phyloP scores from a whole-genome alignment of 2,797 vertebrate species.

The Pelochelys cantorii region DNA sequence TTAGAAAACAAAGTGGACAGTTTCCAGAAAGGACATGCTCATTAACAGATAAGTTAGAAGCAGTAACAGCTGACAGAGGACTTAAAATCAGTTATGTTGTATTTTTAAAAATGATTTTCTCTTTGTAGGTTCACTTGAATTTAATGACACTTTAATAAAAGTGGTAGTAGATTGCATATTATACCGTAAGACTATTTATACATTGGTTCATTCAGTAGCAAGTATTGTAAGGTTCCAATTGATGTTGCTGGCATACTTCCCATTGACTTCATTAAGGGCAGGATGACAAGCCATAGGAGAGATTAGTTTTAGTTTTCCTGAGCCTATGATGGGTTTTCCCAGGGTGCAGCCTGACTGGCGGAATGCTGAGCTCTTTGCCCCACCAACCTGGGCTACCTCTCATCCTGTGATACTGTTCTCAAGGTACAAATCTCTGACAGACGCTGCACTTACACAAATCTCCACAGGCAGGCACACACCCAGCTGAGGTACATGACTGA shows the following conservation, averaged over 20 bases:
- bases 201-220: not conserved
- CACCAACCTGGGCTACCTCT: too few species aligned
- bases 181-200: not conserved
- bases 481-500: too few species aligned
- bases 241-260: not conserved
- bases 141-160: not conserved
- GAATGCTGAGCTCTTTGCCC: too few species aligned
- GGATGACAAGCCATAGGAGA: not conserved
- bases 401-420: too few species aligned
- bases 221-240: not conserved
- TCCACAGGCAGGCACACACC: too few species aligned
- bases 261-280: not conserved
- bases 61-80: not conserved
- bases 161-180: not conserved
- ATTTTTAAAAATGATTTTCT: not conserved
- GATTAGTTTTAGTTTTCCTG: not conserved
- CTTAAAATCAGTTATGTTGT: conserved; percentile 9
- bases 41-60: conserved; percentile 22
- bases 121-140: not conserved
- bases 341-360: too few species aligned
- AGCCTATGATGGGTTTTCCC: too few species aligned
- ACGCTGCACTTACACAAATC: too few species aligned
- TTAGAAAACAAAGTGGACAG: conserved; percentile 50
- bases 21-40: conserved; percentile 25
- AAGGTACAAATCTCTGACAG: too few species aligned